These are phyloP conservation scores for Lithosia quadra DNA, from an alignment of 2,888 invertebrate species.

Conservation along the genomic window DNA sequence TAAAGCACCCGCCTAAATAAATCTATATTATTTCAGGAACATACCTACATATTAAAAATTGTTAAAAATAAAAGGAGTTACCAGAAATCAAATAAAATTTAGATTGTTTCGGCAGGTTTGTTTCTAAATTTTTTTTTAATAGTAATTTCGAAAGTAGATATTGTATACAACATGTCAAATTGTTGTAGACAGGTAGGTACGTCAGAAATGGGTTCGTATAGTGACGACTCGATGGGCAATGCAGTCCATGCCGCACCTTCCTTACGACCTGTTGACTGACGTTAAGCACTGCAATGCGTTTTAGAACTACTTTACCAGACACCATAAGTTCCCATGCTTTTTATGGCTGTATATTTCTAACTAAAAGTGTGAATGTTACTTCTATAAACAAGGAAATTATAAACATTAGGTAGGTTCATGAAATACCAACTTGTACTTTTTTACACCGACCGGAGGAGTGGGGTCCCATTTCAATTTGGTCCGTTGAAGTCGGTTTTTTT, in stretches of 20 bases:
- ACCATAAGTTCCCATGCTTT: constrained; percentile 35
- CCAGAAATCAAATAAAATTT: no score
- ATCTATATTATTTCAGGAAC: no score
- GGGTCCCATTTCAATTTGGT: no score
- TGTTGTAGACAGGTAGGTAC: not conserved
- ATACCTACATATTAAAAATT: no score
- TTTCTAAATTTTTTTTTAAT: no score
- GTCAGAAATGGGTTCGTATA: constrained; percentile 29
- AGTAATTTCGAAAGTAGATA: no score
- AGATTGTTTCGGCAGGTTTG: no score
- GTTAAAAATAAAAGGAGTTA: no score
- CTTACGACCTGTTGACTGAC: constrained; percentile 52
- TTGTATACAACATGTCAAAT: no score
- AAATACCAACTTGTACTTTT: not conserved
- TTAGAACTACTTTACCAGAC: constrained; percentile 6
- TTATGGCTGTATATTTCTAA: constrained; percentile 17
- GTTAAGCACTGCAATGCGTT: constrained; percentile 36
- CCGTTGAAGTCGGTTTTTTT: no score
- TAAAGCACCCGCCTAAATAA: no score
- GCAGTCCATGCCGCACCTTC: constrained; percentile 48
- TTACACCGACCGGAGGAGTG: no score
- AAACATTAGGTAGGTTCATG: constrained; percentile 12
- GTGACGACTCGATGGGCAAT: constrained; percentile 34
- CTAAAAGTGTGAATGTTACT: constrained; percentile 26
- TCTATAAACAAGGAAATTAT: constrained; percentile 17